phyloP scores from a whole-genome alignment of 1,140 invertebrate species.

The Protaetia brevitarsis region DNA sequence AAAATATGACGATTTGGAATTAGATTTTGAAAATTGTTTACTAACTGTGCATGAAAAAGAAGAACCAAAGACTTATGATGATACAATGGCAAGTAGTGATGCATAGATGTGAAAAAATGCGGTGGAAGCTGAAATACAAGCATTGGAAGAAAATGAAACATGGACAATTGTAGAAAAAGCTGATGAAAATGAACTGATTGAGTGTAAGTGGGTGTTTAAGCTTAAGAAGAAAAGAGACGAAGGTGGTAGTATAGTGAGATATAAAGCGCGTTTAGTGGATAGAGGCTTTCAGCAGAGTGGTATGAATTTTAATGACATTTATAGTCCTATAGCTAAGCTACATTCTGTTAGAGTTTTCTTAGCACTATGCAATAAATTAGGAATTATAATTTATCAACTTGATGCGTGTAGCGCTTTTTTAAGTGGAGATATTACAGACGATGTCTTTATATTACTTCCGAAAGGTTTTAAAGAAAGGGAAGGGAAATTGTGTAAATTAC shows the following conservation, averaged over 20 bases:
- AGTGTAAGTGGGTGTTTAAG: background rate
- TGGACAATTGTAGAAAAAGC: background rate
- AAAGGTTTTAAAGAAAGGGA: too few species aligned
- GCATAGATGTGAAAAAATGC: slow-evolving; percentile 36
- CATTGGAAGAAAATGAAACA: slow-evolving; percentile 31
- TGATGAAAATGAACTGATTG: background rate
- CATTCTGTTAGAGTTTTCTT: too few species aligned
- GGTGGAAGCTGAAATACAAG: slow-evolving; percentile 37
- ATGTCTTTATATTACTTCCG: too few species aligned
- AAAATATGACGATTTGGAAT: background rate
- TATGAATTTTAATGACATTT: too few species aligned
- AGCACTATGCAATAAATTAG: too few species aligned
- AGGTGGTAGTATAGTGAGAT: background rate
- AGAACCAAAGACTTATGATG: too few species aligned
- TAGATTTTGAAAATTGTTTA: slow-evolving; percentile 30
- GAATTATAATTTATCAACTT: too few species aligned
- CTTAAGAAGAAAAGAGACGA: background rate
- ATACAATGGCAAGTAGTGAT: slow-evolving; percentile 36
- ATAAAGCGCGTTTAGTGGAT: background rate
- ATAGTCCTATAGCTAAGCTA: too few species aligned
- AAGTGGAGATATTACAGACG: too few species aligned
- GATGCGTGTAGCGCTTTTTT: too few species aligned
- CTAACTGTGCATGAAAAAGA: slow-evolving; percentile 33
- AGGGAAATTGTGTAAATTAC: too few species aligned
- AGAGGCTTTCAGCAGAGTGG: too few species aligned